Base-by-base conservation (phyloP, 2,113 vertebrate species). In the Aramus guarauna region DNA sequence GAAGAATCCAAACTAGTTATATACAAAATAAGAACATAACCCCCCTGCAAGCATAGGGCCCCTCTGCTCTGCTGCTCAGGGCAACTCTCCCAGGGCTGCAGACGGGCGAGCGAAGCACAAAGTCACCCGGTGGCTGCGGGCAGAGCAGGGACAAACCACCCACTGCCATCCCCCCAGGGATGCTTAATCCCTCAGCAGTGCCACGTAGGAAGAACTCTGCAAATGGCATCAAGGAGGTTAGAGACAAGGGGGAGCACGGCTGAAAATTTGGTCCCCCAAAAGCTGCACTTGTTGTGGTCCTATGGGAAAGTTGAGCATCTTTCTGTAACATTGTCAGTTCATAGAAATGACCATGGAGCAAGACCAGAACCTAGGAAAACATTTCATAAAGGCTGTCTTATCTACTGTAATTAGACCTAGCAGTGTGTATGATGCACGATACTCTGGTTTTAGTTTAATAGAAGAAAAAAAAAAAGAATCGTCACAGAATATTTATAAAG, bases 261-360 rank as follows among this genome's bases (percentile, higher is more conserved):
- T 55, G 45, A 32, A 29, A 29, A 23, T 0, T 1, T 19, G 20
- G 9, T 24, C 37, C 73, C 50, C 6, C 50, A 29, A 88, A 73
- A 87, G 9, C 85, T 72, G 64, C 4, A 0, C 18, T 66, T 52
- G 12, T 16, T 32, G 63, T 34, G 73, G 55, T 15, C n/a, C 59
- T 21, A 0, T 43, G 73, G 47, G 68, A 56, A 62, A 50, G 41
- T 8, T 4, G n/a, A 81, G 36, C n/a, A 34, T 11, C 29, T 68
- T 58, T 29, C 12, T 60, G 77, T 32, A 15, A 9, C 0, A 0
- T 9, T 62, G 45, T 63, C 62, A 2, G 15, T 9, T 36, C 45
- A 18, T 3, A 63, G 71, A 45, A 71, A 23, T 24, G 48, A 48
- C 45, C 2, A 0, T 2, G 34, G 75, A 52, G 20, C 0, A 1